Conservation (phyloP, 2,888 invertebrate genomes). For the Penaeus monodon region DNA sequence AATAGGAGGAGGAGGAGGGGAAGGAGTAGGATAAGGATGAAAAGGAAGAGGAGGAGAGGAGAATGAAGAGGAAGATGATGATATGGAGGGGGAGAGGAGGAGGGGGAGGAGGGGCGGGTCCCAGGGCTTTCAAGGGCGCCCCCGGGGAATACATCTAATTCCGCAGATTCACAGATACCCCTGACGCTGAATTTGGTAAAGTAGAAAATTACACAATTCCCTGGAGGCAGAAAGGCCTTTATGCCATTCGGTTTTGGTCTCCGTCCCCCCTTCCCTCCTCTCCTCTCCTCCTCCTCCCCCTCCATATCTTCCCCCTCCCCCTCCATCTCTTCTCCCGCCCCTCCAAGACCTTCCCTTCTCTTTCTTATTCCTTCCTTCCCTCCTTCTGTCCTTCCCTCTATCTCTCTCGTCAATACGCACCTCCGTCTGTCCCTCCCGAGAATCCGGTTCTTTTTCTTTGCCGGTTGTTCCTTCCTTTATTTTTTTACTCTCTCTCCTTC, state of each 20-base stretch:
- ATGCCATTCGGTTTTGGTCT: neutral
- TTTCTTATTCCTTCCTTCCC: conserved; percentile 2
- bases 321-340: neutral
- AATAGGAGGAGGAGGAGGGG: neutral
- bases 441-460: too few relatives aligned
- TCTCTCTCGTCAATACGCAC: too few relatives aligned
- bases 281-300: neutral
- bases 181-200: conserved; percentile 35
- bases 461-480: too few relatives aligned
- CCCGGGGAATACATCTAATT: conserved; percentile 19
- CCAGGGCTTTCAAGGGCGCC: neutral
- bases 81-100: neutral
- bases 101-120: neutral
- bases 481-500: neutral
- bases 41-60: too few relatives aligned
- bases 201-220: conserved; percentile 47
- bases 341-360: neutral
- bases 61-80: neutral
- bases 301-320: neutral
- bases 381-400: neutral
- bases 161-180: conserved; percentile 24
- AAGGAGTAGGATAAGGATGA: too few relatives aligned
- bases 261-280: neutral
- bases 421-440: neutral
- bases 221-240: neutral